These are phyloP conservation scores for Sebastes jordani DNA, from an alignment of 2,797 vertebrate genomes.

Conservation along the genomic window DNA sequence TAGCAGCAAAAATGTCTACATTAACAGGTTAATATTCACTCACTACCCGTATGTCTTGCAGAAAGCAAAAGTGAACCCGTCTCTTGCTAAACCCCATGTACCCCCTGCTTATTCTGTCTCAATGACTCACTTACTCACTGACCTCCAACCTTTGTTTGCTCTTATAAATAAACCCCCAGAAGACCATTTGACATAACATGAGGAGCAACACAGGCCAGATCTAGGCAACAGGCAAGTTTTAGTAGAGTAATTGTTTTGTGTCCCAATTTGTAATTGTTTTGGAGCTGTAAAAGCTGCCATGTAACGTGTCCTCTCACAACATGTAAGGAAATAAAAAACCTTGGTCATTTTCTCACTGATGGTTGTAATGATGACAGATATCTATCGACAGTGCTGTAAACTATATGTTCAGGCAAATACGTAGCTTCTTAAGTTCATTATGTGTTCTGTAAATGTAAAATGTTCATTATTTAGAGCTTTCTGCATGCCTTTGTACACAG, in stretches of 20 bases:
- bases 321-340: no score
- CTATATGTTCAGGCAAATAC: no score
- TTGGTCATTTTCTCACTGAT: no score
- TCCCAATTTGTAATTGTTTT: neutral
- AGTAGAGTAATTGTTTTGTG: neutral
- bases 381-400: no score
- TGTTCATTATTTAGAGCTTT: no score
- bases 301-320: no score
- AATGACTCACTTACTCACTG: constrained; percentile 63
- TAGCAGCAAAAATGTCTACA: neutral
- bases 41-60: neutral
- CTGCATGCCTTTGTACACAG: no score
- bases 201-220: constrained; percentile 12
- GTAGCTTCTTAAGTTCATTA: no score
- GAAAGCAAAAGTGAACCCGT: neutral
- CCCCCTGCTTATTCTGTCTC: constrained; percentile 28
- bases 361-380: no score
- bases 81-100: neutral
- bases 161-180: constrained; percentile 74
- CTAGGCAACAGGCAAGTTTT: neutral
- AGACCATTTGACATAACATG: constrained; percentile 47
- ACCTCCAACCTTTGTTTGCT: constrained; percentile 76
- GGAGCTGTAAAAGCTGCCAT: neutral
- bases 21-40: neutral
- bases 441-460: no score